Percentiles rank a stretch among this genome's conserved stretches.
These are phyloP conservation scores for Hybos culiciformis DNA, from an alignment of 2,888 invertebrate species.

Conservation along the genomic window DNA sequence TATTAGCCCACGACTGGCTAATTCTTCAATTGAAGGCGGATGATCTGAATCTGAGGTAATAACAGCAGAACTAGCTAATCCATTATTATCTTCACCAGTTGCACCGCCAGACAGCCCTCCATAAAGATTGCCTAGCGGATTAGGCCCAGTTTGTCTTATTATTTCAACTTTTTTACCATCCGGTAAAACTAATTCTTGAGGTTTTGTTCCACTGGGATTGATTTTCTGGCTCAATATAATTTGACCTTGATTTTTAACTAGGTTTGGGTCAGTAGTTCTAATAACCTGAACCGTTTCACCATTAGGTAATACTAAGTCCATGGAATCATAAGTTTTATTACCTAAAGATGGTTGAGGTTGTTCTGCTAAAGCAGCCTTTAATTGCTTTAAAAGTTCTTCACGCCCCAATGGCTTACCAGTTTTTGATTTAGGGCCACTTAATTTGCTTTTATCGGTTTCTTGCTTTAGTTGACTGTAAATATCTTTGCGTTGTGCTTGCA, in stretches of 20 bases:
- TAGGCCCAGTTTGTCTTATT: conserved; percentile 49
- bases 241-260: conserved; percentile 43
- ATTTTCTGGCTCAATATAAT: background rate
- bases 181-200: conserved; percentile 41
- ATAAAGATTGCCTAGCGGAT: conserved; percentile 37
- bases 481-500: conserved; percentile 42
- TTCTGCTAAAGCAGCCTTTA: conserved; percentile 59
- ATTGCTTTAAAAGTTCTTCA: conserved; percentile 58
- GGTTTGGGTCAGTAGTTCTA: conserved; percentile 54
- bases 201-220: conserved; percentile 16
- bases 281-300: conserved; percentile 64
- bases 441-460: conserved; percentile 30
- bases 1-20: conserved; percentile 59
- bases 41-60: conserved; percentile 40
- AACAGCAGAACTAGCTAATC: conserved; percentile 34
- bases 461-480: conserved; percentile 46
- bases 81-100: conserved; percentile 25
- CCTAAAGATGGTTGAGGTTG: conserved; percentile 48
- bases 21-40: conserved; percentile 60
- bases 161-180: conserved; percentile 65
- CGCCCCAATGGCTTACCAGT: conserved; percentile 44
- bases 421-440: conserved; percentile 45
- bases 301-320: conserved; percentile 58
- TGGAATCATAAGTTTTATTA: conserved; percentile 54
- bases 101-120: conserved; percentile 25